phyloP scores from a whole-genome alignment of 2,888 invertebrate species.

The Taenaris catops region DNA sequence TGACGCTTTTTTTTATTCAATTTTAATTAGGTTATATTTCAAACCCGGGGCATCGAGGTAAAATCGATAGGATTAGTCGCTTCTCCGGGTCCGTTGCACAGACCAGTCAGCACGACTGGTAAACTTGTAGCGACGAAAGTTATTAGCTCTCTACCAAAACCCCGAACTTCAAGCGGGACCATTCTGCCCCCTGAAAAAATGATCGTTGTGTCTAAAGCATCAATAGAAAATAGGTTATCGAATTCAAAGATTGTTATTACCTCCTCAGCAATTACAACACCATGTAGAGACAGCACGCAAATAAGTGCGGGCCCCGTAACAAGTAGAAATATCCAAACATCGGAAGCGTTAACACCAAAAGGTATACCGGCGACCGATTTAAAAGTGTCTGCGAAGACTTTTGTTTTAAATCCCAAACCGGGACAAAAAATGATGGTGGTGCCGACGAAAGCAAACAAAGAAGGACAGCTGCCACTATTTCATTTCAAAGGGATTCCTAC shows the following conservation, averaged over 20 bases:
- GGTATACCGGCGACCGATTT: conserved; percentile 70
- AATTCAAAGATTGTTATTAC: conserved; percentile 62
- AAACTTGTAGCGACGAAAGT: conserved; percentile 70
- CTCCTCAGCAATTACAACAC: conserved; percentile 44
- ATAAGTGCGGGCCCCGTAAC: conserved; percentile 46
- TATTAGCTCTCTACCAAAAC: conserved; percentile 54
- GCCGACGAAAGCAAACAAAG: conserved; percentile 62
- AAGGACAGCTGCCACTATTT: conserved; percentile 59
- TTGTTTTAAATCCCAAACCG: conserved; percentile 69
- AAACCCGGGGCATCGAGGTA: no score
- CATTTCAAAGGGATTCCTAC: conserved; percentile 69
- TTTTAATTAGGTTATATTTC: no score
- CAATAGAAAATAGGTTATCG: conserved; percentile 45
- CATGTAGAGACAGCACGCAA: conserved; percentile 39
- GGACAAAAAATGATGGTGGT: conserved; percentile 74
- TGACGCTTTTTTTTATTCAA: no score
- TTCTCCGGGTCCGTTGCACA: conserved; percentile 51
- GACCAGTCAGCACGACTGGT: conserved; percentile 48
- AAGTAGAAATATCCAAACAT: conserved; percentile 33
- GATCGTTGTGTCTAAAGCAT: conserved; percentile 67
- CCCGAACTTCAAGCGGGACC: conserved; percentile 34
- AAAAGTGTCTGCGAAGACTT: conserved; percentile 70
- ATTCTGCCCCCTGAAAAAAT: conserved; percentile 54
- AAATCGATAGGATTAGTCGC: conserved; percentile 42
- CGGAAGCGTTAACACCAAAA: conserved; percentile 61